A percentile compares a stretch with the other conserved stretches of the same genome.
phyloP scores from a whole-genome alignment of 1,140 invertebrate species.

The Drosophila nigromelanica region DNA sequence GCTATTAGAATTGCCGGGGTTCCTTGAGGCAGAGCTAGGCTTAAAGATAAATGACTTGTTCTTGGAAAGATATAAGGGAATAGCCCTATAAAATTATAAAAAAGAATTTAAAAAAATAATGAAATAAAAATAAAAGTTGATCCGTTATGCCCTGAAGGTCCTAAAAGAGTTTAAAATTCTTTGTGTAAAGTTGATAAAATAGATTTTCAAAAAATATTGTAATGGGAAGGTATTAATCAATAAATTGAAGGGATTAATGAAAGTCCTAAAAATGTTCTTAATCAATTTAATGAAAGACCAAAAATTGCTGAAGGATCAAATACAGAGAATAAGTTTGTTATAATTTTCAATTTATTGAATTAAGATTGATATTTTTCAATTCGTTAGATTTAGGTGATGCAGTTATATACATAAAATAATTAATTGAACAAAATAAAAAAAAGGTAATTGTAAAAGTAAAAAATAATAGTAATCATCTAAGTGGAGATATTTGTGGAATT shows the following conservation, averaged over 20 bases:
- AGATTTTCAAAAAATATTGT: conserved; percentile 83
- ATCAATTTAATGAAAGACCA: too few relatives aligned
- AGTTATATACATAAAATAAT: conserved; percentile 83
- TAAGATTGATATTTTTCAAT: conserved; percentile 80
- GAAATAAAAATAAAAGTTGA: too few relatives aligned
- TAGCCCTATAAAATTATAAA: too few relatives aligned
- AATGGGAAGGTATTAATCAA: conserved; percentile 56
- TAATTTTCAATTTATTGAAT: conserved; percentile 80
- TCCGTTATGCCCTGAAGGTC: conserved; percentile 78
- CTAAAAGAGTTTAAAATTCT: conserved; percentile 85
- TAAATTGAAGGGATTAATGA: conserved; percentile 84
- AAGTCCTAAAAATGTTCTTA: too few relatives aligned
- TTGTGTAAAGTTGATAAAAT: conserved; percentile 84
- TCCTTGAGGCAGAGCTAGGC: too few relatives aligned
- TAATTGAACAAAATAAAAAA: conserved; percentile 84
- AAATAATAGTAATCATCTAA: conserved; percentile 85
- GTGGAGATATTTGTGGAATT: conserved; percentile 85
- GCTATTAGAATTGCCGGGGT: too few relatives aligned
- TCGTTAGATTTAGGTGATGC: conserved; percentile 63
- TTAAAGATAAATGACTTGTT: too few relatives aligned
- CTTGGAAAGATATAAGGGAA: too few relatives aligned
- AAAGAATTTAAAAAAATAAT: too few relatives aligned
- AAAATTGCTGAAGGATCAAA: too few relatives aligned
- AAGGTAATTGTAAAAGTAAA: conserved; percentile 84
- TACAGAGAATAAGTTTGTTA: too few relatives aligned